These are phyloP conservation scores for Psittacula echo DNA, from an alignment of 2,797 vertebrate genomes.

Conservation along the genomic window DNA sequence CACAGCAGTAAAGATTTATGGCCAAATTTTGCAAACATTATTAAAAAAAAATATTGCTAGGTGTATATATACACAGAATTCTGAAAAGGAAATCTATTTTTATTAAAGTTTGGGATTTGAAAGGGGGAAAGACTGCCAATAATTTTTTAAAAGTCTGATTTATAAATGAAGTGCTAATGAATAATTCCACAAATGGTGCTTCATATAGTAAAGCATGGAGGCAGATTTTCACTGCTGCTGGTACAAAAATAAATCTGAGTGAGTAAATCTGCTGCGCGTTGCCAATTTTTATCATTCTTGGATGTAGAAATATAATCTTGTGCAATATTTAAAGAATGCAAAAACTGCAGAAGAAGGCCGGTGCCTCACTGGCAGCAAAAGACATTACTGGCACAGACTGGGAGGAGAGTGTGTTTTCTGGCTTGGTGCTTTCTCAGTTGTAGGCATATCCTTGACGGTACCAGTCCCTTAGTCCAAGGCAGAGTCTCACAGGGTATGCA, in stretches of 20 bases:
- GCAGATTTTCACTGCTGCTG: conserved; percentile 60
- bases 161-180: conserved; percentile 69
- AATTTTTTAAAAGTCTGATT: conserved; percentile 56
- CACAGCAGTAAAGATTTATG: neutral
- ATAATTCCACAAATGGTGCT: conserved; percentile 67
- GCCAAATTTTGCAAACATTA: conserved; percentile 15
- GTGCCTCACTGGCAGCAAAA: neutral
- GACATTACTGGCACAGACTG: neutral
- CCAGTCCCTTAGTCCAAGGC: neutral
- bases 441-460: neutral
- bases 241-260: conserved; percentile 65
- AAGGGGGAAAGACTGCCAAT: conserved; percentile 43
- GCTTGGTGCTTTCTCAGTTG: neutral
- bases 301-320: conserved; percentile 36
- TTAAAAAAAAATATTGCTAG: conserved; percentile 14
- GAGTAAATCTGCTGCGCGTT: conserved; percentile 41
- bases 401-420: neutral
- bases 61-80: neutral
- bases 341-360: neutral
- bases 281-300: conserved; percentile 37
- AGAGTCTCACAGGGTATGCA: neutral
- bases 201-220: conserved; percentile 43
- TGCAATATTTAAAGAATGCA: conserved; percentile 46
- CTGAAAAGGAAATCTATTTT: conserved; percentile 29
- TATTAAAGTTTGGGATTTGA: conserved; percentile 43